Conservation (phyloP, 2,888 invertebrate species). For the Pheosia gnoma region DNA sequence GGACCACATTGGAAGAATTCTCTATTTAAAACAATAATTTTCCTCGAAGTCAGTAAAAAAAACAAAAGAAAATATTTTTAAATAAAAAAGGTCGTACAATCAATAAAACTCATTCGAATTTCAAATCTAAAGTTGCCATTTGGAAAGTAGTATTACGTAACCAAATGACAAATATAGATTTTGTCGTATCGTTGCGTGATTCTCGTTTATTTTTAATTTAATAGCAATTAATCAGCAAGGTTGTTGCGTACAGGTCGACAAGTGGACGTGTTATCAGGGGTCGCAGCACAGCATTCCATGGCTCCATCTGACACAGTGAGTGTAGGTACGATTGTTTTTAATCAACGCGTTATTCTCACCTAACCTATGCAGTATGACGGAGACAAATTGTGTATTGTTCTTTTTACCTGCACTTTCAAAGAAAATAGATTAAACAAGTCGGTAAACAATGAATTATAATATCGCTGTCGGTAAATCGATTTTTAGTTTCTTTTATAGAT, state of each 20-base stretch:
- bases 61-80: too few species aligned
- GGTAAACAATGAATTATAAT: too few species aligned
- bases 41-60: too few species aligned
- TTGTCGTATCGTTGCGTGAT: too few species aligned
- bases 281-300: conserved; percentile 16
- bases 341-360: neutral
- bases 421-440: too few species aligned
- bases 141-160: conserved; percentile 27
- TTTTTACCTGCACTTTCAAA: too few species aligned
- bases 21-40: too few species aligned
- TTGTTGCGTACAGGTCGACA: conserved; percentile 29
- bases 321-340: conserved; percentile 21
- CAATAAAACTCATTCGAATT: conserved; percentile 14
- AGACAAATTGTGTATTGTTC: neutral
- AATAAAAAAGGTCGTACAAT: neutral
- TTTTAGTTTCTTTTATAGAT: too few species aligned
- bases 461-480: too few species aligned
- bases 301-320: conserved; percentile 25
- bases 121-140: conserved; percentile 24
- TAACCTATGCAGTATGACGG: neutral
- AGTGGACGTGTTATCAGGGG: conserved; percentile 39
- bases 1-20: too few species aligned
- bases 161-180: conserved; percentile 17
- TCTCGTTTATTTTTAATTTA: conserved; percentile 6
- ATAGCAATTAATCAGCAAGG: conserved; percentile 30